Evolutionary conservation across 2,888 invertebrate species (phyloP).

Genomic region (Entomobrya multifasciata): DNA sequence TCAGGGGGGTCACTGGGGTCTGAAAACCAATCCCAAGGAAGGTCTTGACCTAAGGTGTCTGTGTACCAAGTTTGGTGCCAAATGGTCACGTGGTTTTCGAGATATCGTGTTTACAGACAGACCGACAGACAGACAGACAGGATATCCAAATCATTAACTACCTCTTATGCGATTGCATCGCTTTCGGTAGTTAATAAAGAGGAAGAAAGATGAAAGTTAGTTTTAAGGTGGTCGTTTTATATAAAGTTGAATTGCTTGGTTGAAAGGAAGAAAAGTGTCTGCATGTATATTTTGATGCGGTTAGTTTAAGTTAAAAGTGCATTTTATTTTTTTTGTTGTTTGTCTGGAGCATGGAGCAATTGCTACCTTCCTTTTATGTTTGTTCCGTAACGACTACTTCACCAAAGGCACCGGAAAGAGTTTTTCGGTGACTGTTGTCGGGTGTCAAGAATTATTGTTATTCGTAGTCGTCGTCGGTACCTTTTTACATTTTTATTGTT

Average conservation of each 20-base stretch:
- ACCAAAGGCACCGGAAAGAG: not conserved
- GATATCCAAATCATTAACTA: too few relatives aligned
- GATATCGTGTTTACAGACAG: too few relatives aligned
- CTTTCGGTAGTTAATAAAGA: too few relatives aligned
- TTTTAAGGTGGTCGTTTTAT: slow-evolving; percentile 17
- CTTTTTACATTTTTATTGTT: not conserved
- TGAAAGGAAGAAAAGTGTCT: not conserved
- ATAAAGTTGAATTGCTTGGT: slow-evolving; percentile 6
- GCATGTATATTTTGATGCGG: not conserved
- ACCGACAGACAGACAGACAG: too few relatives aligned
- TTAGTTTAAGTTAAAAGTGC: not conserved
- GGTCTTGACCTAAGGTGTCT: too few relatives aligned
- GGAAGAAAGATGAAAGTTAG: slow-evolving; percentile 13
- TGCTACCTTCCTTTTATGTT: slow-evolving; percentile 13
- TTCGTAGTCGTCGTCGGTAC: not conserved
- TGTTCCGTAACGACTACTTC: too few relatives aligned
- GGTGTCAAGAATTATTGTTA: slow-evolving; percentile 59
- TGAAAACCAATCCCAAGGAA: too few relatives aligned
- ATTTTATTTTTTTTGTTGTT: slow-evolving; percentile 14
- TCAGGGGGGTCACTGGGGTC: too few relatives aligned
- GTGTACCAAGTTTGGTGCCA: too few relatives aligned
- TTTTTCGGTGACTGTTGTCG: not conserved
- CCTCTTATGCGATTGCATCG: too few relatives aligned
- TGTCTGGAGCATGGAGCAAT: not conserved
- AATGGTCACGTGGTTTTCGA: too few relatives aligned